Base-by-base conservation (phyloP, 2,797 vertebrate species). In the Sebastes iracundus region DNA sequence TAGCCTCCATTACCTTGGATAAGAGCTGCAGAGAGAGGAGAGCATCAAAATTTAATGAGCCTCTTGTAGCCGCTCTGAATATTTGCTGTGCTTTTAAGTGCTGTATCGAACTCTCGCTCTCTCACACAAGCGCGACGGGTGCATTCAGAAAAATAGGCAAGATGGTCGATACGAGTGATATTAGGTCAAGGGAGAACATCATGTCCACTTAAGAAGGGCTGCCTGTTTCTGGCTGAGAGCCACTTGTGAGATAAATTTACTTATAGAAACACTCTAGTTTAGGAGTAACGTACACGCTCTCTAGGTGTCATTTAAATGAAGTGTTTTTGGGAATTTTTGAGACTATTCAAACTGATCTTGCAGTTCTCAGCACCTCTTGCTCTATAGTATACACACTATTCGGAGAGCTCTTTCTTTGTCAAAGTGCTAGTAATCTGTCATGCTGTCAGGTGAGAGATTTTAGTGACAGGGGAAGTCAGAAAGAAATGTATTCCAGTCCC, bases 31-130 rank as follows among this genome's bases (percentile, higher is more conserved):
- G 90, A 91, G 93, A 91, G 86, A 90, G 87, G 87, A 91, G 89
- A 85, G 88, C 90, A 94, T 95, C 90, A 94, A 94, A 94, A 81
- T 93, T 93, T 94, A 95, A 95, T 94, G 93, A 95, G 93, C 83
- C 91, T 92, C 90, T 91, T 87, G 85, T 88, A 90, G 84, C 65
- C 11, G 66, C 90, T 87, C 91, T 77, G 91, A 87, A 92, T 86
- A 91, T 92, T 88, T 86, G 79, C 87, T 81, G 84, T 75, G 77
- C 46, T 83, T 89, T 88, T 84, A 90, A 92, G 86, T 86, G 90
- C 86, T 67, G 71, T 70, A 28, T 87, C 82, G 74, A 77, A 66
- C 74, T 65, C 74, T 67, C 61, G 18, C 28, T 23, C 38, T 25
- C 60, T 67, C 14, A 6, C 66, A 83, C 75, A 46, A 58, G 53